Evolutionary conservation across 2,797 vertebrate species (phyloP).

Genomic region (Scolopax rusticola): DNA sequence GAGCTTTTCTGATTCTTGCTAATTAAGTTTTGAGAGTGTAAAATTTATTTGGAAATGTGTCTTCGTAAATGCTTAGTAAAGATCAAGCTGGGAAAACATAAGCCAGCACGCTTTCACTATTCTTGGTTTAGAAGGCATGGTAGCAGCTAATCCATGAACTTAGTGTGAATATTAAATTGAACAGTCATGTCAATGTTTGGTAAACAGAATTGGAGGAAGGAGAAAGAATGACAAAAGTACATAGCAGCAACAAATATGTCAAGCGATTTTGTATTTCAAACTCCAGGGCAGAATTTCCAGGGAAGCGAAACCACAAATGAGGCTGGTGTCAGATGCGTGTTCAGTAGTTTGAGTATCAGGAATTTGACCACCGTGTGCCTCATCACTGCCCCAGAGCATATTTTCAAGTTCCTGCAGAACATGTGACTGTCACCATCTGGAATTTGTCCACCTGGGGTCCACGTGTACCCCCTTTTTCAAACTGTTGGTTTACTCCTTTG

Average conservation of each 20-base stretch:
- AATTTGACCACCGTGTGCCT: neutral
- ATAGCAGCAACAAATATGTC: neutral
- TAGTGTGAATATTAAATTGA: neutral
- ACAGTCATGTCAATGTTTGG: neutral
- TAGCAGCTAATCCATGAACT: neutral
- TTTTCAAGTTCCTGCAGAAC: neutral
- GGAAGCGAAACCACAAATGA: neutral
- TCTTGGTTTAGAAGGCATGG: neutral
- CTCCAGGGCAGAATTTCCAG: neutral
- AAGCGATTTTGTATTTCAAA: neutral
- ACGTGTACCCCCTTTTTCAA: neutral
- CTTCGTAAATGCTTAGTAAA: neutral
- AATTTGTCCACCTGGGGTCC: neutral
- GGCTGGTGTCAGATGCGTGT: neutral
- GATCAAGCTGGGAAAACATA: neutral
- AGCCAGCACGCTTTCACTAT: neutral
- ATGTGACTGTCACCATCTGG: neutral
- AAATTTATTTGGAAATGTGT: neutral
- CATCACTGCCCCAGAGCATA: neutral
- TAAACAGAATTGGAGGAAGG: neutral
- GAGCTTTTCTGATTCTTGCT: neutral
- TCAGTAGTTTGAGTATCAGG: neutral
- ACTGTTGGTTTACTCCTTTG: neutral
- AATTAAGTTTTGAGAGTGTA: neutral
- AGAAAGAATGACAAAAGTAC: neutral